These are phyloP conservation scores for Diachrysia chrysitis DNA, from an alignment of 2,888 invertebrate genomes.

Conservation along the genomic window DNA sequence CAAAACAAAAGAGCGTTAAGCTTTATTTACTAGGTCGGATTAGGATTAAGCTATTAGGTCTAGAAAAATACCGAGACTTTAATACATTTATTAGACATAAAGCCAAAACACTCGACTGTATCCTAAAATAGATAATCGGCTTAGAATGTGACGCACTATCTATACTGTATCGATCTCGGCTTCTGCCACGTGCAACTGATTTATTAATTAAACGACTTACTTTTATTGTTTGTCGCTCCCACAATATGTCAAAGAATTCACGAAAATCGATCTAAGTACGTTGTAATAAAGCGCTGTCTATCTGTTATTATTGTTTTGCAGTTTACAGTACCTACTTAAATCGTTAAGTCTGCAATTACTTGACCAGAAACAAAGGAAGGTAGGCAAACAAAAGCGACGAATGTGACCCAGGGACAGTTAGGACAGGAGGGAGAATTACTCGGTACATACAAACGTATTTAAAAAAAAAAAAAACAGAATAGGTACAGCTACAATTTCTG, in stretches of 20 bases:
- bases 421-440: too few species aligned
- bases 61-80: not conserved
- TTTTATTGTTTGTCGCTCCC: constrained; percentile 8
- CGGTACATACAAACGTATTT: too few species aligned
- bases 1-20: not conserved
- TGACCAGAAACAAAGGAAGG: too few species aligned
- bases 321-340: too few species aligned
- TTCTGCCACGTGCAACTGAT: constrained; percentile 38
- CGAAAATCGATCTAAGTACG: not conserved
- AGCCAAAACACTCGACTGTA: constrained; percentile 6
- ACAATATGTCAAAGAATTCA: not conserved
- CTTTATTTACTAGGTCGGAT: not conserved
- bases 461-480: too few species aligned
- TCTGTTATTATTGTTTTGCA: too few species aligned
- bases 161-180: constrained; percentile 39
- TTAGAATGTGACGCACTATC: constrained; percentile 57
- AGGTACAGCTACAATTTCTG: too few species aligned
- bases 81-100: constrained; percentile 2
- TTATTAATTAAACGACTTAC: constrained; percentile 18
- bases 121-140: constrained; percentile 39
- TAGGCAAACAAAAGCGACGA: too few species aligned
- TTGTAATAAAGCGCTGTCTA: not conserved
- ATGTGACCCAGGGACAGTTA: too few species aligned
- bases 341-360: too few species aligned
- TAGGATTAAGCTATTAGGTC: not conserved